Base-by-base conservation (phyloP, 2,888 invertebrate species). In the Pristionchus arcanus region DNA sequence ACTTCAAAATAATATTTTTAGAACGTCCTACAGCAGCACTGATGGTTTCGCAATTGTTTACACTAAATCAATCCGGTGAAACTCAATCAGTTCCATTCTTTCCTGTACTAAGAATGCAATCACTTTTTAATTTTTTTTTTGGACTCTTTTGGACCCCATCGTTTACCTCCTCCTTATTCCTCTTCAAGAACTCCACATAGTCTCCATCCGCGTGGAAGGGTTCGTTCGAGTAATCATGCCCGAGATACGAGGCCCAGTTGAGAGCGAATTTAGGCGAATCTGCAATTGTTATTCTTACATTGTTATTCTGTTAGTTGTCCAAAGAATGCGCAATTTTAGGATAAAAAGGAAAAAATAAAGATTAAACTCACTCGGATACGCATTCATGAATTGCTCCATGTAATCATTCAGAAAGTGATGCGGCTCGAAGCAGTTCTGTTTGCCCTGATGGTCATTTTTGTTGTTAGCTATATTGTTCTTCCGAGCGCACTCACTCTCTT, bases 231-330 rank as follows among this genome's bases (percentile, higher is more conserved):
- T 71, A 59, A 25, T 90, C 74, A 21, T 90, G 90, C 2, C 71
- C 85, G 16, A 85, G 77, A 9, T 0, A 37, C 2, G 86, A 34
- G 4, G 42, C 74, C 85, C 85, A 90, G 9, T 28, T 25, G 11
- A 84, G 53, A 15, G 49, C 74, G 59, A 90, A 59, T 42, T 90
- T 85, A 0, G 90, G 90, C 0, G 71, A 49, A 49, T 89, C 89
- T 89, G 84, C 19, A 81, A n/a, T 68, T 31, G 28, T 11, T 0
- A 16, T 31, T 28, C 7, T 31, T 68, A n/a, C 28, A 37, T 37
- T n/a, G 37, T 19, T 74, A 37, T 37, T 25, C n/a, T n/a, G n/a
- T n/a, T n/a, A n/a, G n/a, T n/a, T n/a, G n/a, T n/a, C n/a, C n/a
- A n/a, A n/a, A n/a, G n/a, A n/a, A n/a, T n/a, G n/a, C n/a, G n/a